phyloP scores from a whole-genome alignment of 2,797 vertebrate genomes.

The Anguilla anguilla region DNA sequence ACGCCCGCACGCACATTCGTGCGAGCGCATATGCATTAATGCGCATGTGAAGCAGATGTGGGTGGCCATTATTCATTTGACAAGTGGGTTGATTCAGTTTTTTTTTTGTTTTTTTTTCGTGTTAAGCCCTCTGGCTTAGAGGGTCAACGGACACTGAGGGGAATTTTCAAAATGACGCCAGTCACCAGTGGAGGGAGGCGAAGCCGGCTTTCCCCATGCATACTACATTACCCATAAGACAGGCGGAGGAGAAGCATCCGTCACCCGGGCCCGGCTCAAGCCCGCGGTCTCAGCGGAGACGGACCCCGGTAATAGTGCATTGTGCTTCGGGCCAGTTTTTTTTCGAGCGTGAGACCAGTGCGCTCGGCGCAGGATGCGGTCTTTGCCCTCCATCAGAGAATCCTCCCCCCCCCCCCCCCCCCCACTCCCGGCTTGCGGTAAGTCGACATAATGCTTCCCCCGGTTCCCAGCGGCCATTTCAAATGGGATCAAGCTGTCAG shows the following conservation, averaged over 20 bases:
- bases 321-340: conserved; percentile 76
- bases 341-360: conserved; percentile 67
- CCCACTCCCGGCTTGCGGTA: conserved; percentile 57
- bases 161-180: conserved; percentile 45
- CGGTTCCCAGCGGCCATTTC: conserved; percentile 72
- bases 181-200: conserved; percentile 66
- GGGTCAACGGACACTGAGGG: conserved; percentile 61
- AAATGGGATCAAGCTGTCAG: conserved; percentile 68
- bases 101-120: conserved; percentile 5
- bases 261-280: conserved; percentile 68
- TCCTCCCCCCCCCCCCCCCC: conserved; percentile 64
- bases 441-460: conserved; percentile 65
- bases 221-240: conserved; percentile 80
- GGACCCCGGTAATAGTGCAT: conserved; percentile 76
- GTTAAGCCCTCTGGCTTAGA: conserved; percentile 58
- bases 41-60: not conserved
- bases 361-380: conserved; percentile 64
- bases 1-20: too few species aligned
- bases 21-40: too few species aligned
- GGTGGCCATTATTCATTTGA: conserved; percentile 17
- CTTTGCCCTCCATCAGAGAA: conserved; percentile 79
- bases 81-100: not conserved
- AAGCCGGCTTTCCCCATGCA: conserved; percentile 78
- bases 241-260: conserved; percentile 69
- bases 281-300: conserved; percentile 63